Evolutionary conservation across 2,888 invertebrate genomes (phyloP).

Genomic region (Rugalucina vietnamica): DNA sequence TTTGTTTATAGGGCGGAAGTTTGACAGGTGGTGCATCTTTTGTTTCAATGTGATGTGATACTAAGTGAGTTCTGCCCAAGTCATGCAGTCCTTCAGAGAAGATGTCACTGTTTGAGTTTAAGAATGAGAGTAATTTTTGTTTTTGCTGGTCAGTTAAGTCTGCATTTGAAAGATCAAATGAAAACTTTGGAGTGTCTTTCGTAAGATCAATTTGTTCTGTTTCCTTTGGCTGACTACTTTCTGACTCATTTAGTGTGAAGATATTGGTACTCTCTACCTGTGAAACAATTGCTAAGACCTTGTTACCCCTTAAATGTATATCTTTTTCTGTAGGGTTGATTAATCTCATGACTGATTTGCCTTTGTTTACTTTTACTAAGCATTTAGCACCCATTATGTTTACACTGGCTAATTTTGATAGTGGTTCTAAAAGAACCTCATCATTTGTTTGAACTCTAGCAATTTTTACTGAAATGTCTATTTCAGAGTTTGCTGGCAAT

Average conservation of each 20-base stretch:
- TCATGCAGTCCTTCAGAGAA: conserved; percentile 52
- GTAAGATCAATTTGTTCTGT: background rate
- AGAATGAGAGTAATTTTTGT: conserved; percentile 15
- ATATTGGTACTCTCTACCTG: background rate
- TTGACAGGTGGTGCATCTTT: conserved; percentile 38
- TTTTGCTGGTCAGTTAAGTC: conserved; percentile 37
- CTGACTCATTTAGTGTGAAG: background rate
- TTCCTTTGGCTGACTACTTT: background rate
- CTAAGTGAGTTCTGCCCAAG: conserved; percentile 42
- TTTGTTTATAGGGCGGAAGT: conserved; percentile 41
- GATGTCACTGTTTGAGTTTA: conserved; percentile 36
- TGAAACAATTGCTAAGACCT: conserved; percentile 32
- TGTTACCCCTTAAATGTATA: conserved; percentile 36
- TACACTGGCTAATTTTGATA: conserved; percentile 13
- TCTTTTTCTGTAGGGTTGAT: conserved; percentile 31
- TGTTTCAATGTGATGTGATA: conserved; percentile 40
- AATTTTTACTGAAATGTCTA: conserved; percentile 27
- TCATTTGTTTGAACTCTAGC: conserved; percentile 6
- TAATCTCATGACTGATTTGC: conserved; percentile 25
- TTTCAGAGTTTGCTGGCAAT: conserved; percentile 25
- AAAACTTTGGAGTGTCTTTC: background rate
- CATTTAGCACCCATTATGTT: conserved; percentile 46
- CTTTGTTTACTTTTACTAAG: conserved; percentile 35
- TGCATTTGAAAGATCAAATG: conserved; percentile 13
- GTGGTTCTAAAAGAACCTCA: conserved; percentile 38